Percentiles rank a stretch among this genome's conserved stretches.
Conservation (phyloP, 2,888 invertebrate species). For the Mayetiola destructor region DNA sequence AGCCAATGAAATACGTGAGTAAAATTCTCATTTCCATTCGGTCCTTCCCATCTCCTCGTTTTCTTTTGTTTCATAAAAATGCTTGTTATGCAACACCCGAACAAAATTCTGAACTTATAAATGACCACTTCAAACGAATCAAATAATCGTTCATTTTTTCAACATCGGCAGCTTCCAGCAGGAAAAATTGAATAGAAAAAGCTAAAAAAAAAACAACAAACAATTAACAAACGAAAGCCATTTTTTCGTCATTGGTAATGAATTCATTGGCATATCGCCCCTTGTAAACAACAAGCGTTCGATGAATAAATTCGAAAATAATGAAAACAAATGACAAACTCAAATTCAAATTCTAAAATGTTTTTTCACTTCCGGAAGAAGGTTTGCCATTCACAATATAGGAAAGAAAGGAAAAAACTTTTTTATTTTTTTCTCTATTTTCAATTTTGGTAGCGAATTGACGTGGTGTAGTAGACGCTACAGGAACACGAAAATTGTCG, state of each 20-base stretch:
- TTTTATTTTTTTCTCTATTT: background rate
- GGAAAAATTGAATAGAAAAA: too few species aligned
- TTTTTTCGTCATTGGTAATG: too few species aligned
- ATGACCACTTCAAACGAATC: too few species aligned
- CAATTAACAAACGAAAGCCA: too few species aligned
- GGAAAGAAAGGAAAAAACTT: background rate
- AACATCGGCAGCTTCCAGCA: too few species aligned
- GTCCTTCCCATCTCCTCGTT: background rate
- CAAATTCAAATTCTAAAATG: slow-evolving; percentile 1
- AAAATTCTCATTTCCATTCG: background rate
- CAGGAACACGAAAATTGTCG: background rate
- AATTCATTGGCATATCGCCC: too few species aligned
- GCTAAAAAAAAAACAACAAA: too few species aligned
- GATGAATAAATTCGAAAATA: background rate
- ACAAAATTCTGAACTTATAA: too few species aligned
- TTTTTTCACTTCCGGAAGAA: background rate
- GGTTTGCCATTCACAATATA: background rate
- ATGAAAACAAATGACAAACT: slow-evolving; percentile 11
- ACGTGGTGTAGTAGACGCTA: background rate
- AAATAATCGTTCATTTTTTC: too few species aligned
- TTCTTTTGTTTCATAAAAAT: background rate
- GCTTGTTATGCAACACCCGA: too few species aligned
- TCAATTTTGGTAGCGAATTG: background rate
- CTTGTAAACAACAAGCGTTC: background rate
- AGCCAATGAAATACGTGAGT: background rate